Conservation (phyloP, 2,797 vertebrate genomes). For the Microtus obscurus region DNA sequence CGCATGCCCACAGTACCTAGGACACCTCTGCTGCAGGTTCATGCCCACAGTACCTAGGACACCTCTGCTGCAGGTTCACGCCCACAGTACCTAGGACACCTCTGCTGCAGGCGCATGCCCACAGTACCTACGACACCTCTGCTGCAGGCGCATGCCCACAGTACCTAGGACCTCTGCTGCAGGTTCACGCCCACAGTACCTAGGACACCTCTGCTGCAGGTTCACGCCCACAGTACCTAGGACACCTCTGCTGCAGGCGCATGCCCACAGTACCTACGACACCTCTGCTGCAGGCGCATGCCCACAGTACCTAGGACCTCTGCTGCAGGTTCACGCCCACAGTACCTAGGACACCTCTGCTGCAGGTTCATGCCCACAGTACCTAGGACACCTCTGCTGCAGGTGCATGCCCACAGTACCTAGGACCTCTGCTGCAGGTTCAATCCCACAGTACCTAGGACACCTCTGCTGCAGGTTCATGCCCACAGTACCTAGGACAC, state of each 20-base stretch:
- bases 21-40: background rate
- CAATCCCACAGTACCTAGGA: background rate
- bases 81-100: background rate
- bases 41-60: background rate
- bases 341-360: too few species aligned
- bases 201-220: background rate
- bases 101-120: background rate
- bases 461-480: background rate
- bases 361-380: background rate
- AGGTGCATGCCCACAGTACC: background rate
- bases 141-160: too few species aligned
- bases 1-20: background rate
- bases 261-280: background rate
- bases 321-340: too few species aligned
- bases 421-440: background rate
- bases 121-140: background rate
- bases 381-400: background rate
- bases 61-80: background rate
- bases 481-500: background rate
- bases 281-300: background rate
- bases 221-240: background rate
- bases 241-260: background rate
- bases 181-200: background rate
- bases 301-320: background rate
- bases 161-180: background rate